These are phyloP conservation scores for Drosophila ironensis DNA, from an alignment of 1,140 invertebrate genomes.

Conservation along the genomic window DNA sequence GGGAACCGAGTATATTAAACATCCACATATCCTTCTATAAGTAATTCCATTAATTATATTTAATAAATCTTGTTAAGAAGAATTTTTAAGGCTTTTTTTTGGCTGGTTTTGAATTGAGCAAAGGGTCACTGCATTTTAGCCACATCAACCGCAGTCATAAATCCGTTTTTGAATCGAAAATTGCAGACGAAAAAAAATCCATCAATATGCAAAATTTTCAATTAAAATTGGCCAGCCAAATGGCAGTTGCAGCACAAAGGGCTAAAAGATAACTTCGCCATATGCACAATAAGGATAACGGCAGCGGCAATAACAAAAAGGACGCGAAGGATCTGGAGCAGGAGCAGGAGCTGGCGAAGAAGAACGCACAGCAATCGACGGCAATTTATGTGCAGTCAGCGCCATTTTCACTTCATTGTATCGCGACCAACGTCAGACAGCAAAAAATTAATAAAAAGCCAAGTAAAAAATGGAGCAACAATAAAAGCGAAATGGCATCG, in stretches of 20 bases:
- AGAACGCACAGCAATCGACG: slow-evolving; percentile 60
- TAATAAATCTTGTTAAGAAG: too few species aligned
- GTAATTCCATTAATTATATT: too few species aligned
- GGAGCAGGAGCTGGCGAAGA: neutral
- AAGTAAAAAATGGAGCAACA: slow-evolving; percentile 74
- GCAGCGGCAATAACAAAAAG: slow-evolving; percentile 4
- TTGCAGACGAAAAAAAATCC: slow-evolving; percentile 56
- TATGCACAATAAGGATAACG: slow-evolving; percentile 60
- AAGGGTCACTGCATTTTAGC: neutral
- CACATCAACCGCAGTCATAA: slow-evolving; percentile 33
- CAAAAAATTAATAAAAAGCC: slow-evolving; percentile 75
- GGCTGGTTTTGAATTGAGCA: too few species aligned
- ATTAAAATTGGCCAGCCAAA: slow-evolving; percentile 74
- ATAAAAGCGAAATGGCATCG: slow-evolving; percentile 71
- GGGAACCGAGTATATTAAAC: too few species aligned
- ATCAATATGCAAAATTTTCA: slow-evolving; percentile 81
- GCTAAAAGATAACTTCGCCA: slow-evolving; percentile 64
- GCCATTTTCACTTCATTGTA: slow-evolving; percentile 78
- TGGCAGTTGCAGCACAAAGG: slow-evolving; percentile 52
- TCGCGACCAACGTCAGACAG: slow-evolving; percentile 73
- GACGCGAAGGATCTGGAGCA: neutral
- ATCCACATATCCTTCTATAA: too few species aligned
- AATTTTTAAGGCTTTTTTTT: neutral
- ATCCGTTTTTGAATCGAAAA: slow-evolving; percentile 40
- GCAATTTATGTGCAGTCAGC: slow-evolving; percentile 76